Evolutionary conservation across 2,888 invertebrate species (phyloP), one percentile per base, ranked within the genome.

Genomic region (Stenchaetothrips biformis): DNA sequence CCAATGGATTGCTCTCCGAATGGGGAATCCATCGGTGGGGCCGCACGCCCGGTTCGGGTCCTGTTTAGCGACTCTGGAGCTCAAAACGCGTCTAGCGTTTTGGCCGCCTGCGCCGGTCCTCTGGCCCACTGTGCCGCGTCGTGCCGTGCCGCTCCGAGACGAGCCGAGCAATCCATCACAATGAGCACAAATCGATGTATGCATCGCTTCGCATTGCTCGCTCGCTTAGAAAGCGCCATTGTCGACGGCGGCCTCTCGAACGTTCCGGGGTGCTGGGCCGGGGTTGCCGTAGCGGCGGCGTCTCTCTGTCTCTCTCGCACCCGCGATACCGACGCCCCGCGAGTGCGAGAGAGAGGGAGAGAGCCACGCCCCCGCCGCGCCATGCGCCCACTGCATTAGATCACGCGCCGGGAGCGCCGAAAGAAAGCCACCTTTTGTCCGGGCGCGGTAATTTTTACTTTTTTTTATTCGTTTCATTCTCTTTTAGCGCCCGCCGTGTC

Each of bases 131-230:
- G n/a, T n/a, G n/a, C 37, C 37, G 37, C 4, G 37, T 37, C 37
- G 37, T 2, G 37, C 37, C 37, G 37, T 2, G 37, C 37, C 37
- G 37, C 4, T 1, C 37, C 37, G 37, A 37, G 37, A 1, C 37
- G 37, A 37, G 37, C 37, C 37, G 2, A 37, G 11, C 67, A 21
- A 25, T 74, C 67, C 67, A 25, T 74, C 67, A 74, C 67, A 74
- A 74, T 74, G 67, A 74, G 67, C 67, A 74, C 67, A 74, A 74
- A 74, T 74, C 67, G 67, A 74, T 74, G 67, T 21, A 74, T 74
- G 67, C 67, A 74, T 74, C 25, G 67, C 21, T 25, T 74, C 67
- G 67, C 25, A 74, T 25, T 21, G 67, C 67, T 74, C 67, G 67
- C 25, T 74, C 67, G 25, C 67, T 74, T 74, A 74, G 67, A 74